A percentile compares a stretch with the other conserved stretches of the same genome.
phyloP scores from a whole-genome alignment of 2,888 invertebrate genomes.

The Polyommatus icarus region DNA sequence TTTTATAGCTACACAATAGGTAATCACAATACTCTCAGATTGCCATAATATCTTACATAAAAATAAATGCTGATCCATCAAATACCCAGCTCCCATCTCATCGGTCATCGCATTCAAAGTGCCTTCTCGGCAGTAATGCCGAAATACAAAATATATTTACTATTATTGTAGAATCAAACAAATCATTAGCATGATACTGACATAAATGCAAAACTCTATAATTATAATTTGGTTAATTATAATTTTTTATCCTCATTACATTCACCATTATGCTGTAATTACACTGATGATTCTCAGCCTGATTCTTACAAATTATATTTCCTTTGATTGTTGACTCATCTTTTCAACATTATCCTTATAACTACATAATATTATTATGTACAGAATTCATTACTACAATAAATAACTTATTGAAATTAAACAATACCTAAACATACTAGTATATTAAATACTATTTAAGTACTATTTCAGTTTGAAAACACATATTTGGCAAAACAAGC shows the following conservation, averaged over 20 bases:
- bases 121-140: not conserved
- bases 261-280: not conserved
- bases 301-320: not conserved
- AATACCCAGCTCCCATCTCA: not conserved
- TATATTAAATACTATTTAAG: not conserved
- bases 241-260: not conserved
- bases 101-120: not conserved
- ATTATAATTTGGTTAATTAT: not conserved
- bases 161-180: not conserved
- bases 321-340: not conserved
- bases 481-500: not conserved
- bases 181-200: not conserved
- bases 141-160: too few species aligned
- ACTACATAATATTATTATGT: not conserved
- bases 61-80: not conserved
- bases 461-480: not conserved
- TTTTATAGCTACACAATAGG: not conserved
- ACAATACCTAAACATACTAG: not conserved
- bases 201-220: not conserved
- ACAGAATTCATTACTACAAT: not conserved
- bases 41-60: not conserved
- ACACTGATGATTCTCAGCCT: not conserved
- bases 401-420: not conserved
- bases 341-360: not conserved
- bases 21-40: not conserved